phyloP scores from a whole-genome alignment of 2,113 vertebrate species.

The Hydropotes inermis region DNA sequence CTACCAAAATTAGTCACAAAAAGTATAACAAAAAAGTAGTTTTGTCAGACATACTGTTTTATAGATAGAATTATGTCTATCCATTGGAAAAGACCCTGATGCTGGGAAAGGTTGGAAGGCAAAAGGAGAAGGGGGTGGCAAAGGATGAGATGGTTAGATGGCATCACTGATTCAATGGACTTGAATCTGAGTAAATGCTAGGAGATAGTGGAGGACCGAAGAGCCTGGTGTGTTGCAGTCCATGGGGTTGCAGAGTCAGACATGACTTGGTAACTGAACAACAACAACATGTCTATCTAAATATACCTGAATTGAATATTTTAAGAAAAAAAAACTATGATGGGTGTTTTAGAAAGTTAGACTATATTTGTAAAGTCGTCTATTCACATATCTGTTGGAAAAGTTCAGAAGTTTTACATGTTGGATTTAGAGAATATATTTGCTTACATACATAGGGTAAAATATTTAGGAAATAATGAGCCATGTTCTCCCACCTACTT shows the following conservation, averaged over 20 bases:
- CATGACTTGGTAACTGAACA: background rate
- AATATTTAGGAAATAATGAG: background rate
- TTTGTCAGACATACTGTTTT: background rate
- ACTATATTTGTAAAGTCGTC: background rate
- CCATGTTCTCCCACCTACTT: too few species aligned
- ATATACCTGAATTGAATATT: background rate
- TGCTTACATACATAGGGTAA: background rate
- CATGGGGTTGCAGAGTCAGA: background rate
- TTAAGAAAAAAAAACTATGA: background rate
- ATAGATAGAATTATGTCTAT: background rate
- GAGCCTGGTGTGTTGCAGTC: background rate
- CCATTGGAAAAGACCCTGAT: background rate
- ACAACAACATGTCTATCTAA: background rate
- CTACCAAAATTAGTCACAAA: background rate
- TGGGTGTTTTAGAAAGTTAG: background rate
- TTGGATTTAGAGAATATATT: background rate
- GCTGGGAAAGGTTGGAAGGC: background rate
- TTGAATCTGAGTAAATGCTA: background rate
- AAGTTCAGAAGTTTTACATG: background rate
- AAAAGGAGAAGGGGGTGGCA: background rate
- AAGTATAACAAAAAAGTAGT: background rate
- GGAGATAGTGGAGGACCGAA: background rate
- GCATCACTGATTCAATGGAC: background rate
- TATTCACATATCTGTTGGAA: background rate
- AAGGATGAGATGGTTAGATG: background rate